Conservation (phyloP, 2,888 invertebrate genomes). For the Tachystola acroxantha region DNA sequence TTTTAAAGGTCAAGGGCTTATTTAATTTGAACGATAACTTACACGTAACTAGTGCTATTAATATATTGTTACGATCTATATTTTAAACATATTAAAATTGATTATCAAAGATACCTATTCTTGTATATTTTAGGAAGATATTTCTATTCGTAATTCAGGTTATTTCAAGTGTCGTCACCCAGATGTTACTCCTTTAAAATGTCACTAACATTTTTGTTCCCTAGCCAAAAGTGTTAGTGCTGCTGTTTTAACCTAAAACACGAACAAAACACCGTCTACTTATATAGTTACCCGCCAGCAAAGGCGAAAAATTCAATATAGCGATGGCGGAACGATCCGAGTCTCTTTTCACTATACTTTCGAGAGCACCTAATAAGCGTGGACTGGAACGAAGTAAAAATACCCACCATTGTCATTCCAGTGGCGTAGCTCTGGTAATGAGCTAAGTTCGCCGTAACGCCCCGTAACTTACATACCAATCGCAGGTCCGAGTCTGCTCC, state of each 20-base stretch:
- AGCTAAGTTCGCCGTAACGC: conserved; percentile 75
- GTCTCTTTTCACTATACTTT: conserved; percentile 48
- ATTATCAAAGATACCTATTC: too few species aligned
- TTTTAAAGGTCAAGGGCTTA: neutral
- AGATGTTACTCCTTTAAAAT: too few species aligned
- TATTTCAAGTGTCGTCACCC: too few species aligned
- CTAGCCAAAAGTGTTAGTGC: neutral
- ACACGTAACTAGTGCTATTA: neutral
- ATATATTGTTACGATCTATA: too few species aligned
- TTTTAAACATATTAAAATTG: too few species aligned
- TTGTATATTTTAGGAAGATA: too few species aligned
- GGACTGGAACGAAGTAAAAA: conserved; percentile 66
- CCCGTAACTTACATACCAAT: conserved; percentile 75
- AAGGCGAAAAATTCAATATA: conserved; percentile 47
- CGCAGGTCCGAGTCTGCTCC: conserved; percentile 37
- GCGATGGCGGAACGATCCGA: conserved; percentile 35
- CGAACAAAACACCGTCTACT: conserved; percentile 17
- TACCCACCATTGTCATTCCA: conserved; percentile 68
- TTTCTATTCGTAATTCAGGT: too few species aligned
- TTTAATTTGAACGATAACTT: neutral
- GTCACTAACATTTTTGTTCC: neutral
- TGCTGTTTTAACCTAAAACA: conserved; percentile 6
- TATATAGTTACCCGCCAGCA: conserved; percentile 17
- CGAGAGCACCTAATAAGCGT: conserved; percentile 53
- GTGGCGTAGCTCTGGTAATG: conserved; percentile 65